Evolutionary conservation across 1,140 invertebrate species (phyloP), one percentile per base, ranked within the genome.

Genomic region (Spodoptera frugiperda): DNA sequence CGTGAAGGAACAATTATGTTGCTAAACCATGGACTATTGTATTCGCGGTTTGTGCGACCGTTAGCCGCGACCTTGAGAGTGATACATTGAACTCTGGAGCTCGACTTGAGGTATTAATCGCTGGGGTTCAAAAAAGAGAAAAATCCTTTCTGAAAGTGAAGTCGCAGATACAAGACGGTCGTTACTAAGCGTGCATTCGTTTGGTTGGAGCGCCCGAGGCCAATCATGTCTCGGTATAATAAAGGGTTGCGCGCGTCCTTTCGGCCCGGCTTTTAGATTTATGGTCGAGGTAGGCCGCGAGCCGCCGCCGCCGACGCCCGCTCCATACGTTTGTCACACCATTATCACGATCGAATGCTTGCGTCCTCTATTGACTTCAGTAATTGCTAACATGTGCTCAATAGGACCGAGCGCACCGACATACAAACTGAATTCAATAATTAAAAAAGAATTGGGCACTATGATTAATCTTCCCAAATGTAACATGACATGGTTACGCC

Each of bases 181-280:
- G 89, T 88, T 88, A 87, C 88, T 86, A 84, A 86, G 84, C 85
- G 84, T 83, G 83, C 80, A 78, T 90, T 91, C 86, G 86, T 87
- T 89, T 88, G 85, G 88, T 87, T 84, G 82, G 76, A 89, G 83
- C 86, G 89, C 91, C 85, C 81, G 83, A 82, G 89, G 91, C 80
- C 90, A 89, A 91, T 91, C 91, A 93, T 91, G 90, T 89, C 90
- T 89, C 80, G 87, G 78, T 87, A 87, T 91, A 93, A 93, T 93
- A 89, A 90, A 91, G 90, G 90, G 85, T 87, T 91, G 87, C 81
- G 84, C 83, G 83, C 86, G 88, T 90, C 88, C 85, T 86, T 86
- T 88, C 82, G 79, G 88, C 76, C 79, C 79, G 84, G 75, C 87
- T 83, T 83, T 84, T 84, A 91, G 89, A 93, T 93, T 93, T 93